These are phyloP conservation scores for Coluber constrictor DNA, from an alignment of 2,797 vertebrate genomes.

Conservation along the genomic window DNA sequence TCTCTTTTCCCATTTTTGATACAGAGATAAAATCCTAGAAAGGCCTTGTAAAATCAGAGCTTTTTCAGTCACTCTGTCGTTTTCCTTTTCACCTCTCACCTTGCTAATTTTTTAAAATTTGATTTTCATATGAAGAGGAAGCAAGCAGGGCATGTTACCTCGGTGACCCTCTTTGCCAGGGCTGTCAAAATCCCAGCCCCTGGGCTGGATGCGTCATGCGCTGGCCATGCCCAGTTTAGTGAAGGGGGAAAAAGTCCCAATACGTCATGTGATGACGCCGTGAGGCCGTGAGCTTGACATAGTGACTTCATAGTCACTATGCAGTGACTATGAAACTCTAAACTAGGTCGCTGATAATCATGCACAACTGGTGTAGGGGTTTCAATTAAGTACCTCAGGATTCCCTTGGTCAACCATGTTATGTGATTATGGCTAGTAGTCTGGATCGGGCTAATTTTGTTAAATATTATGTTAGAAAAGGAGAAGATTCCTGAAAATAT, in stretches of 20 bases:
- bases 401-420: background rate
- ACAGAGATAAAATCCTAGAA: background rate
- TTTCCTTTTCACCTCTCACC: background rate
- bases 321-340: background rate
- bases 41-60: background rate
- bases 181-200: too few relatives aligned
- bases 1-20: background rate
- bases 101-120: background rate
- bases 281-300: too few relatives aligned
- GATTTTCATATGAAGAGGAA: background rate
- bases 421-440: background rate
- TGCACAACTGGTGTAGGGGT: background rate
- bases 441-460: background rate
- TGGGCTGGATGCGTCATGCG: too few relatives aligned
- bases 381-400: background rate
- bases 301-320: background rate
- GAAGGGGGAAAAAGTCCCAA: too few relatives aligned
- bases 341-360: background rate
- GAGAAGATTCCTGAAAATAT: slow-evolving; percentile 61
- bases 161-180: background rate
- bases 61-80: background rate
- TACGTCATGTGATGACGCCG: too few relatives aligned
- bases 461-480: slow-evolving; percentile 41
- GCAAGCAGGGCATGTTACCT: background rate
- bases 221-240: too few relatives aligned